These are phyloP conservation scores for Lepidothrix coronata DNA, from an alignment of 2,113 vertebrate genomes.

Conservation along the genomic window DNA sequence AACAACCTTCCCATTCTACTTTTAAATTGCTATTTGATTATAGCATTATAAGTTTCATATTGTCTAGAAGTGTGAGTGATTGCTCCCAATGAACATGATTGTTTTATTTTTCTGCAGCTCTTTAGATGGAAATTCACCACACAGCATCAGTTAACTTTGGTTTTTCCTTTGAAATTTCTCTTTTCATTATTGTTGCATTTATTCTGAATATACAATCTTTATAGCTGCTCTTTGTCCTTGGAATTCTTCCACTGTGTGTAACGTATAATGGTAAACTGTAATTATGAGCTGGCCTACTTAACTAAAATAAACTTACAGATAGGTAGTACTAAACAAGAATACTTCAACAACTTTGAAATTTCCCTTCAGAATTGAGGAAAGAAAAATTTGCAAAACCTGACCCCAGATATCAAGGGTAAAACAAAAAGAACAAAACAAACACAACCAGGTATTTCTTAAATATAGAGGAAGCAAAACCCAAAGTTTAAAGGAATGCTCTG, in stretches of 20 bases:
- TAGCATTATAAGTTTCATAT: not conserved
- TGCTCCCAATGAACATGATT: not conserved
- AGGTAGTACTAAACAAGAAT: not conserved
- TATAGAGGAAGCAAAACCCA: not conserved
- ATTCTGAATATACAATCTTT: not conserved
- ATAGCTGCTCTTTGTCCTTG: not conserved
- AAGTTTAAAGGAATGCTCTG: not conserved
- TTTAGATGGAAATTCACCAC: not conserved
- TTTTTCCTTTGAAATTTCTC: not conserved
- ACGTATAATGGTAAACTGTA: not conserved
- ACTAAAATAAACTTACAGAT: not conserved
- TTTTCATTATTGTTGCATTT: not conserved
- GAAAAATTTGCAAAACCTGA: not conserved
- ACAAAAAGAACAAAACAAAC: not conserved
- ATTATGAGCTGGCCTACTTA: not conserved
- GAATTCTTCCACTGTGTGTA: not conserved
- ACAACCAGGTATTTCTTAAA: not conserved
- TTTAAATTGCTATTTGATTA: slow-evolving; percentile 2
- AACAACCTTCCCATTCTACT: not conserved
- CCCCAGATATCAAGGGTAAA: not conserved
- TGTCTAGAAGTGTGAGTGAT: not conserved
- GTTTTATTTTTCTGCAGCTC: not conserved
- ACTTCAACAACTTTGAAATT: not conserved
- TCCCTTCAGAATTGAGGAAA: not conserved
- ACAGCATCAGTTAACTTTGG: not conserved